Evolutionary conservation across 2,113 vertebrate species (phyloP).

Genomic region (Pseudopodoces humilis): DNA sequence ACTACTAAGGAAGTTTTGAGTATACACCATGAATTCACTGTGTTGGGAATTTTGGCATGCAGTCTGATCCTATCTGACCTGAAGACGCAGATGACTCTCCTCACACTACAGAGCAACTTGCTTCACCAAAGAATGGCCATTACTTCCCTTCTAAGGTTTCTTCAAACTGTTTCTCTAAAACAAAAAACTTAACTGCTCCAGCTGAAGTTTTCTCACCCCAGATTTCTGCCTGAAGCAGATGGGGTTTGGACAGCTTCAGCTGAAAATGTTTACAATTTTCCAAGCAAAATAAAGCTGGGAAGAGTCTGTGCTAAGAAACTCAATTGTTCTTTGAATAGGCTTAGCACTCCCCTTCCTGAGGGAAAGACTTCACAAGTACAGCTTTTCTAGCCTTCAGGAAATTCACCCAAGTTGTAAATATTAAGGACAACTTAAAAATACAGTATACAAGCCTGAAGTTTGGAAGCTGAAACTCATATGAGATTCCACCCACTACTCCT

Average conservation of each 20-base stretch:
- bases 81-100: background rate
- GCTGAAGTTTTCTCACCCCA: background rate
- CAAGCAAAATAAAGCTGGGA: slow-evolving; percentile 13
- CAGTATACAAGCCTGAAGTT: background rate
- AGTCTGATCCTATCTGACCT: background rate
- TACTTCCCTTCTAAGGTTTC: background rate
- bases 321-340: background rate
- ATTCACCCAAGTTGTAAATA: background rate
- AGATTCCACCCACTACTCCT: background rate
- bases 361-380: background rate
- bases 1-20: background rate
- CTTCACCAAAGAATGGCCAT: background rate
- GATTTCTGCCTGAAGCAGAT: slow-evolving; percentile 18
- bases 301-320: background rate
- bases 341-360: background rate
- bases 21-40: background rate
- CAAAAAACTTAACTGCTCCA: background rate
- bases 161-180: background rate
- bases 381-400: background rate
- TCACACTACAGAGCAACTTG: background rate
- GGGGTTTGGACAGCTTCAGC: slow-evolving; percentile 6
- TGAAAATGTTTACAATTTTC: slow-evolving; percentile 8
- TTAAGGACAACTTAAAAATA: background rate
- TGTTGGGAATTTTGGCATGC: background rate
- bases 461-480: background rate